These are phyloP conservation scores for Hydriomena furcata DNA, from an alignment of 2,888 invertebrate genomes.

Conservation along the genomic window DNA sequence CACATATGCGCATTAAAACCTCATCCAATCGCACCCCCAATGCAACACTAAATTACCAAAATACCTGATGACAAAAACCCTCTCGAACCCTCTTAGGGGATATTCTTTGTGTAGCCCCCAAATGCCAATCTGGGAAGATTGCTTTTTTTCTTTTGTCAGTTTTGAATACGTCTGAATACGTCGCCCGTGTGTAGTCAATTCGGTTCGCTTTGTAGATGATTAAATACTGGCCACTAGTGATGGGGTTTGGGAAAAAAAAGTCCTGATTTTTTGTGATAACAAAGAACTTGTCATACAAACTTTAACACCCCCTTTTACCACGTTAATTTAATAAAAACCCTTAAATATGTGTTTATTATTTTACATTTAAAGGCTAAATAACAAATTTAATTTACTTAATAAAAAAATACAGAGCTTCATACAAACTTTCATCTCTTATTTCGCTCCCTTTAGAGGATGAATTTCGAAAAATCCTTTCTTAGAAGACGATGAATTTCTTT, in stretches of 20 bases:
- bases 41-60: conserved; percentile 81
- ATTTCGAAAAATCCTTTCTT: too few relatives aligned
- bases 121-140: conserved; percentile 82
- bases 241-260: conserved; percentile 1
- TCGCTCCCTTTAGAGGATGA: too few relatives aligned
- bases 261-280: too few relatives aligned
- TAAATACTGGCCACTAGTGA: conserved; percentile 68
- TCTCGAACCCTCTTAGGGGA: conserved; percentile 40
- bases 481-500: too few relatives aligned
- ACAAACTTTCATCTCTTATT: too few relatives aligned
- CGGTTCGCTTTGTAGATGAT: conserved; percentile 74
- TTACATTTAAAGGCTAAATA: too few relatives aligned
- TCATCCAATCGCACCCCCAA: conserved; percentile 71
- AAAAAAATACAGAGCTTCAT: too few relatives aligned
- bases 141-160: conserved; percentile 83
- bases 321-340: too few relatives aligned
- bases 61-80: conserved; percentile 77
- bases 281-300: too few relatives aligned
- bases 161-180: conserved; percentile 75
- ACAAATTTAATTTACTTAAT: too few relatives aligned
- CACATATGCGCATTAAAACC: conserved; percentile 67
- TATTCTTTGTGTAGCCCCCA: conserved; percentile 70
- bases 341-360: too few relatives aligned
- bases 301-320: too few relatives aligned
- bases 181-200: conserved; percentile 46